Evolutionary conservation across 2,113 vertebrate species (phyloP).

Genomic region (Antechinus stuartii): DNA sequence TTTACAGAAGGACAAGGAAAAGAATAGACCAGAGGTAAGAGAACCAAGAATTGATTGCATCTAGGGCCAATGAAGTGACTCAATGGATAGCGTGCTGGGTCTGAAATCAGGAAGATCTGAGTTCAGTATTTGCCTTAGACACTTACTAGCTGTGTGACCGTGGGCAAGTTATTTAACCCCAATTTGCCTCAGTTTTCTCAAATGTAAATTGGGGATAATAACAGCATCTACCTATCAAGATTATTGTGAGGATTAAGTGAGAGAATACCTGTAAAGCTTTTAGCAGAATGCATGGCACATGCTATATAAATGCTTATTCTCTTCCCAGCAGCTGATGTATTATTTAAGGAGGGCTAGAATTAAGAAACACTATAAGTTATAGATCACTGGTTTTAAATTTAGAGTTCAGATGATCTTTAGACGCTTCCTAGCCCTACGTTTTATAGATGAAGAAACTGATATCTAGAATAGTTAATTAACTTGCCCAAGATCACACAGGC

Average conservation of each 20-base stretch:
- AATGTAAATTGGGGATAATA: not conserved
- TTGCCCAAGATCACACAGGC: not conserved
- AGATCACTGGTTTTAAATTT: not conserved
- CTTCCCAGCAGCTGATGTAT: not conserved
- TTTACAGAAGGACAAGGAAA: not conserved
- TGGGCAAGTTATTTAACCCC: not conserved
- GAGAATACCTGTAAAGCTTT: not conserved
- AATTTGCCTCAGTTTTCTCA: not conserved
- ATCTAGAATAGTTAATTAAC: not conserved
- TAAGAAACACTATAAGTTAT: not conserved
- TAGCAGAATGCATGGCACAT: not conserved
- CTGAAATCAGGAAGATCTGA: not conserved
- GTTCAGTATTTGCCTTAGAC: not conserved
- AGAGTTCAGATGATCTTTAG: not conserved
- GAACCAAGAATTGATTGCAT: not conserved
- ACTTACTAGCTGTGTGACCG: not conserved
- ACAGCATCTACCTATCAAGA: not conserved
- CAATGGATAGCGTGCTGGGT: not conserved
- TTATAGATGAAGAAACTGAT: not conserved
- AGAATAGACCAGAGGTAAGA: not conserved
- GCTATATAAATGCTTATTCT: not conserved
- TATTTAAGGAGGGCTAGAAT: not conserved
- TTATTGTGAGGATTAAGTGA: not conserved
- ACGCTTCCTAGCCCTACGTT: not conserved
- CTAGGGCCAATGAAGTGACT: not conserved